Conservation (phyloP, 1,140 invertebrate species). For the Trissolcus basalis region DNA sequence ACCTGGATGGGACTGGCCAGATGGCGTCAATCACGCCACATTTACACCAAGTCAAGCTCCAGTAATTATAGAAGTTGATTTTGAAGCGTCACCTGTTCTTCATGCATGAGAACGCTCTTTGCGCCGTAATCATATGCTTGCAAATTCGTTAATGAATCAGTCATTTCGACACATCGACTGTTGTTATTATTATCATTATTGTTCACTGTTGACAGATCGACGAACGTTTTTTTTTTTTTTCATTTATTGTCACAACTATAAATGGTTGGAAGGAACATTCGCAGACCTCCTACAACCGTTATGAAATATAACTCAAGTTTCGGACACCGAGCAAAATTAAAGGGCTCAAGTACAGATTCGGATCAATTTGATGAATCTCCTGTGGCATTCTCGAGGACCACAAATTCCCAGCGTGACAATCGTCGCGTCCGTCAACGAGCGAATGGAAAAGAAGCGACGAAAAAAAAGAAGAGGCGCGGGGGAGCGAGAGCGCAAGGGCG, state of each 20-base stretch:
- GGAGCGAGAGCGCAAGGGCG: constrained; percentile 44
- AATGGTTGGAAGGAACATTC: too few relatives aligned
- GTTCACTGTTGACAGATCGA: too few relatives aligned
- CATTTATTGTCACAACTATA: too few relatives aligned
- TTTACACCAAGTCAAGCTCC: constrained; percentile 56
- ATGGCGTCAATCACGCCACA: constrained; percentile 62
- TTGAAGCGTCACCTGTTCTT: constrained; percentile 57
- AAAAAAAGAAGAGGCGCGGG: constrained; percentile 63
- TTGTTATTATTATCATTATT: too few relatives aligned
- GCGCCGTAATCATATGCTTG: constrained; percentile 20
- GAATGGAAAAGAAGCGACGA: constrained; percentile 59
- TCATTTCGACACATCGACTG: too few relatives aligned
- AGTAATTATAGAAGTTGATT: constrained; percentile 55
- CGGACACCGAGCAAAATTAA: constrained; percentile 25
- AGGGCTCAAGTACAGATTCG: constrained; percentile 17
- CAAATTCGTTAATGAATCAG: constrained; percentile 39
- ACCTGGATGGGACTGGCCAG: constrained; percentile 57
- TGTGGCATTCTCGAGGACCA: constrained; percentile 62
- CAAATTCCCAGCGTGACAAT: constrained; percentile 71
- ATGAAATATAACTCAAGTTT: not conserved
- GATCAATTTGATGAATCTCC: constrained; percentile 64
- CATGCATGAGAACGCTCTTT: constrained; percentile 53
- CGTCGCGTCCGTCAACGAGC: constrained; percentile 70
- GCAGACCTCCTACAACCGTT: too few relatives aligned
- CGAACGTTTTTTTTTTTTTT: too few relatives aligned